Conservation (phyloP, 2,797 vertebrate genomes). For the Odontamblyopus rebecca region DNA sequence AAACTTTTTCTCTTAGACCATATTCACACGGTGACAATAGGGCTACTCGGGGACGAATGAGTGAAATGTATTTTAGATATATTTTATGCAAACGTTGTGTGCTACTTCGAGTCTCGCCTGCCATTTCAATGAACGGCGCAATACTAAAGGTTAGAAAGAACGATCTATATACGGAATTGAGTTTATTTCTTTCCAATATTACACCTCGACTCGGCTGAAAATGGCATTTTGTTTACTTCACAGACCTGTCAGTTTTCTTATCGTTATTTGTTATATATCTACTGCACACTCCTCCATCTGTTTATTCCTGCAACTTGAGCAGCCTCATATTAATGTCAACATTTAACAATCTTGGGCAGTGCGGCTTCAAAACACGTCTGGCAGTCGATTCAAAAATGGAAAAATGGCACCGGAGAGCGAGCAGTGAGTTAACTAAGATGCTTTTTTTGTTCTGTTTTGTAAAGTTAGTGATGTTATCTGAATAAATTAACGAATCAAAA, state of each 20-base stretch:
- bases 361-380: constrained; percentile 2
- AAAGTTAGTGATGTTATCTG: constrained; percentile 1
- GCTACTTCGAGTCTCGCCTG: neutral
- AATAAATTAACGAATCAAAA: neutral
- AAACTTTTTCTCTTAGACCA: too few relatives aligned
- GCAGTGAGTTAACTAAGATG: neutral
- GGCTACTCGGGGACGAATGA: too few relatives aligned
- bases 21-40: too few relatives aligned
- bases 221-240: constrained; percentile 13
- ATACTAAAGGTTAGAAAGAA: neutral
- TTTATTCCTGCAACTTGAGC: constrained; percentile 4
- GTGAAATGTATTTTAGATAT: neutral
- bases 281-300: constrained; percentile 3
- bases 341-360: constrained; percentile 5
- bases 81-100: neutral
- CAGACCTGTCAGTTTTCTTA: constrained; percentile 17
- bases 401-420: neutral
- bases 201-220: neutral
- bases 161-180: neutral
- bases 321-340: constrained; percentile 6
- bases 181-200: constrained; percentile 5
- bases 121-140: neutral
- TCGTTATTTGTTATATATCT: constrained; percentile 20
- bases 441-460: neutral
- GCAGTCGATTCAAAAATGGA: neutral